Percentiles rank a stretch among this genome's conserved stretches.
Evolutionary conservation across 2,888 invertebrate species (phyloP).

Genomic region (Hybos culiciformis): DNA sequence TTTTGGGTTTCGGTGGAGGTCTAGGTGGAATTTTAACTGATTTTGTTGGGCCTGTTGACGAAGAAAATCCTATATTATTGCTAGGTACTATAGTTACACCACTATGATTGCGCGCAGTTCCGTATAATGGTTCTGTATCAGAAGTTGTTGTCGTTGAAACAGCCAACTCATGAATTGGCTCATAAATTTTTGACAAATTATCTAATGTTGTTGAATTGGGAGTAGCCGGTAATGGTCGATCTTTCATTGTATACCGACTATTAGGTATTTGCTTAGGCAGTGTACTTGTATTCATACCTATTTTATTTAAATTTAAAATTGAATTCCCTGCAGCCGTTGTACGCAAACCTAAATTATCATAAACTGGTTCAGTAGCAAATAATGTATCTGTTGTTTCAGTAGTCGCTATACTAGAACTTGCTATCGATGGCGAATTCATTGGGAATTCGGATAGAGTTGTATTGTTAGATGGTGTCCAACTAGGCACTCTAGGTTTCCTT

Average conservation of each 20-base stretch:
- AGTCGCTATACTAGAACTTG: slow-evolving; percentile 29
- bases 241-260: slow-evolving; percentile 45
- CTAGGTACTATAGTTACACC: slow-evolving; percentile 29
- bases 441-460: slow-evolving; percentile 37
- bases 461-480: slow-evolving; percentile 58
- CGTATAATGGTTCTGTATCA: slow-evolving; percentile 32
- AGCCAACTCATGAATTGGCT: slow-evolving; percentile 31
- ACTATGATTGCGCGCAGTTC: slow-evolving; percentile 23
- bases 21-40: slow-evolving; percentile 62
- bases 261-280: slow-evolving; percentile 23
- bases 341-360: slow-evolving; percentile 71
- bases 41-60: slow-evolving; percentile 28
- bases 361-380: slow-evolving; percentile 70
- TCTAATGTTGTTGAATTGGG: slow-evolving; percentile 32
- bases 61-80: slow-evolving; percentile 24
- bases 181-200: slow-evolving; percentile 26
- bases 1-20: slow-evolving; percentile 73
- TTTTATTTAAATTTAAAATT: slow-evolving; percentile 61
- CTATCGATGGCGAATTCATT: slow-evolving; percentile 29
- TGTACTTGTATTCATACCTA: slow-evolving; percentile 33
- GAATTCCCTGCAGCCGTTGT: slow-evolving; percentile 82
- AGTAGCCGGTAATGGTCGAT: slow-evolving; percentile 50
- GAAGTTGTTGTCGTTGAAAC: slow-evolving; percentile 18
- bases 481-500: slow-evolving; percentile 65
- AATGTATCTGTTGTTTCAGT: slow-evolving; percentile 35